phyloP scores from a whole-genome alignment of 2,888 invertebrate genomes.

The Drosophila fungiperda region DNA sequence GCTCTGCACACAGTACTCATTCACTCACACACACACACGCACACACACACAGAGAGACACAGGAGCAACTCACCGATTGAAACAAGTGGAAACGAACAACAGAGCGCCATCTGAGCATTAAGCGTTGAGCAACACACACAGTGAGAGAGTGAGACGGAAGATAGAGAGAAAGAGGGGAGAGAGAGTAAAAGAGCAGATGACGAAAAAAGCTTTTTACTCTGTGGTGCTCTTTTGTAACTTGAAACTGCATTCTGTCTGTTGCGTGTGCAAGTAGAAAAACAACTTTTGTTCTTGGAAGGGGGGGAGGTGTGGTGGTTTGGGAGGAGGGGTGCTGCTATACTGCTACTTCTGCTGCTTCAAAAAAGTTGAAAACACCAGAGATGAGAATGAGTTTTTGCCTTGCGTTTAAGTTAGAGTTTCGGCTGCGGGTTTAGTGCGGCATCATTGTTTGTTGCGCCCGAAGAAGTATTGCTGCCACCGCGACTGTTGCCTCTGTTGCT shows the following conservation, averaged over 20 bases:
- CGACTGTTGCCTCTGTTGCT: conserved; percentile 21
- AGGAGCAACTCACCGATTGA: conserved; percentile 35
- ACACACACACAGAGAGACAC: neutral
- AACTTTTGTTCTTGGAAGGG: conserved; percentile 9
- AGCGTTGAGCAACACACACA: conserved; percentile 1
- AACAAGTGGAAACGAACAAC: conserved; percentile 75
- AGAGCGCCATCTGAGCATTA: conserved; percentile 31
- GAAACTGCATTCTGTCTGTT: conserved; percentile 69
- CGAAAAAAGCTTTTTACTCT: conserved; percentile 59
- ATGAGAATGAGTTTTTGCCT: conserved; percentile 22
- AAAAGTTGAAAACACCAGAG: conserved; percentile 2
- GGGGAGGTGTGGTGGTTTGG: too few relatives aligned
- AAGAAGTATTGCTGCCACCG: conserved; percentile 30
- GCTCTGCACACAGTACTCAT: conserved; percentile 23
- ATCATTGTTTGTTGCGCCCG: conserved; percentile 57
- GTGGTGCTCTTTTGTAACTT: conserved; percentile 58
- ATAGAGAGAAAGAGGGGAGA: conserved; percentile 7
- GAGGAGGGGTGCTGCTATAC: neutral
- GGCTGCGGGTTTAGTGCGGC: conserved; percentile 47
- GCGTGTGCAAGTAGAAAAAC: conserved; percentile 33
- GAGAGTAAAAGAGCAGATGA: conserved; percentile 9
- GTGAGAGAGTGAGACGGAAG: conserved; percentile 17
- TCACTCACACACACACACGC: conserved; percentile 27
- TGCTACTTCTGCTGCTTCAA: neutral
- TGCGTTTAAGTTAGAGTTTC: conserved; percentile 28